A percentile compares a stretch with the other conserved stretches of the same genome.
These are phyloP conservation scores for Phylloscopus whistleri DNA, from an alignment of 2,113 vertebrate species.

Conservation along the genomic window DNA sequence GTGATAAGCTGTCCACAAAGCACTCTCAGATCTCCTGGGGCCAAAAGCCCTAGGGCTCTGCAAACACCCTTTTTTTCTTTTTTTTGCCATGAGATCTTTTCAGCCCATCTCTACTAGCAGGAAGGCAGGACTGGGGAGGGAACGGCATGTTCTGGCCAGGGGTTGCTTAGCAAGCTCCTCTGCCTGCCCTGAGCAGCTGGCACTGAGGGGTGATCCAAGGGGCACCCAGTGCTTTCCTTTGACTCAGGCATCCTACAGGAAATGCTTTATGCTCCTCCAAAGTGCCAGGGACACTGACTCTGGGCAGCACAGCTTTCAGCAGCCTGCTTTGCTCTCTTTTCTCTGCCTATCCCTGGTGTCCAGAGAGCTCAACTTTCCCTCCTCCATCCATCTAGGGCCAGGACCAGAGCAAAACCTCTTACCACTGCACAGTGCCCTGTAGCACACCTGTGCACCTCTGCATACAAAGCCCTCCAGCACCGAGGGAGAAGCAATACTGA, in stretches of 20 bases:
- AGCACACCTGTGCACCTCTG: background rate
- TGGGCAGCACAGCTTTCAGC: background rate
- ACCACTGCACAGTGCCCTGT: background rate
- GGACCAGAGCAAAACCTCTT: background rate
- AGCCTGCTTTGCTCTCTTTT: background rate
- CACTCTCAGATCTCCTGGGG: background rate
- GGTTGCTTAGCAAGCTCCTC: constrained; percentile 56
- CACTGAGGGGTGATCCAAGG: constrained; percentile 46
- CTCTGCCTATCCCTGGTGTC: background rate
- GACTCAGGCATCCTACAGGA: constrained; percentile 22
- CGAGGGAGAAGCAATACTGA: background rate
- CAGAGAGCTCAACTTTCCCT: background rate
- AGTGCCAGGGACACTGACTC: constrained; percentile 10
- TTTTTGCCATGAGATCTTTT: constrained; percentile 4
- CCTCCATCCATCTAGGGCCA: background rate
- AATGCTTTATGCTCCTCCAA: constrained; percentile 49
- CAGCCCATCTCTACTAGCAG: background rate
- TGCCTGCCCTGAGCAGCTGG: constrained; percentile 6
- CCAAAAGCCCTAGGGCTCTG: background rate
- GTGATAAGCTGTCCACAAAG: constrained; percentile 4
- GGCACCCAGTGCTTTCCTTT: constrained; percentile 49
- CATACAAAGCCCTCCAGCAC: background rate
- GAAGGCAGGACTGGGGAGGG: constrained; percentile 10
- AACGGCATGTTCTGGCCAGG: constrained; percentile 26
- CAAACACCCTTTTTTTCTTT: background rate